Base-by-base conservation (phyloP, 2,888 invertebrate genomes). In the Coleophora flavipennella region DNA sequence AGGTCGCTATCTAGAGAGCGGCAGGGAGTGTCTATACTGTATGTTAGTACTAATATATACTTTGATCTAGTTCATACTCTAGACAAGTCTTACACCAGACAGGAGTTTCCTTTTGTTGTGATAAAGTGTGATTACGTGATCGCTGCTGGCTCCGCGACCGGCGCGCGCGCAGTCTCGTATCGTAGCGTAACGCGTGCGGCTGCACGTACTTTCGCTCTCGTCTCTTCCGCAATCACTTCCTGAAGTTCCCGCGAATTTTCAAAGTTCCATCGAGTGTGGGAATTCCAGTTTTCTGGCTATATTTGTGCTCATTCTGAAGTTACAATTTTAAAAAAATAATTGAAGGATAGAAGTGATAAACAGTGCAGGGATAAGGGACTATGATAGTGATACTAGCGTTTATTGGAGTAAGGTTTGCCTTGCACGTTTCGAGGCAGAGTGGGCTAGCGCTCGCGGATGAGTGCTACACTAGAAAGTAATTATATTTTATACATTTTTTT, bases 381-480 rank as follows among this genome's bases (percentile, higher is more conserved):
- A 81, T 84, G 83, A 70, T 84, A 54, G 81, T 81, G 67, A 79
- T 84, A 46, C 57, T 83, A 40, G 84, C 81, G 12, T 84, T 80
- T 45, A 78, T 80, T 44, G 83, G 83, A 26, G 81, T 84, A 13
- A 63, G 84, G 38, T 84, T 81, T 49, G 78, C 72, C 37, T 65
- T 84, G 42, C 72, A 83, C 71, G 77, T 84, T 68, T 84, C 84
- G 48, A 56, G 79, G 59, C 84, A 84, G 53, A 83, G 76, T 53
- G 74, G 68, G 28, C 58, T 78, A 31, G 78, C 80, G 31, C 67
- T 83, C 51, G 84, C 84, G 26, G 71, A 84, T 52, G 84, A 84
- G 65, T 84, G 84, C 59, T 84, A 84, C 59, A 83, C 81, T 43
- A 69, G 84, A 67, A 84, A 84, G 84, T 84, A 77, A 63, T 59